Base-by-base conservation (phyloP, 2,113 vertebrate genomes). In the Eulemur rufifrons region DNA sequence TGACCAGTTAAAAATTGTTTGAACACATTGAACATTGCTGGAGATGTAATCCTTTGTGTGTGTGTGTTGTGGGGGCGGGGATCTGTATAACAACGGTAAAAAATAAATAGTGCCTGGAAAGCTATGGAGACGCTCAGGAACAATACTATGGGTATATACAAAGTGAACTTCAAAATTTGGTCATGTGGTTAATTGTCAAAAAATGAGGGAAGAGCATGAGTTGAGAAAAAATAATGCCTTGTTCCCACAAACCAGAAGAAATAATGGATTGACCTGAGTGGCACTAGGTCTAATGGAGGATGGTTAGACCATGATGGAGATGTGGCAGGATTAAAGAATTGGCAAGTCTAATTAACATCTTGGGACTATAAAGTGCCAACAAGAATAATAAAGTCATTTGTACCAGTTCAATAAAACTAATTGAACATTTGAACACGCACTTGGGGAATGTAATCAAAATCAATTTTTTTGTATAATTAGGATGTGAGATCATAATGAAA, bases 351-450 rank as follows among this genome's bases (percentile, higher is more conserved):
- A 61, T 81, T 63, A 86, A 82, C 32, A 82, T 76, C 39, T 45
- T 56, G 85, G 54, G 66, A 45, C 66, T 64, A 23, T 37, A 29
- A 85, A 52, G 15, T 56, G 11, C 73, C 52, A 89, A 5, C 25
- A 76, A 47, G 42, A 37, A 56, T 56, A 56, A 56, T 56, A 66
- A 64, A 90, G 54, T 77, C 29, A 69, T 82, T 96, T 71, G 42
- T 39, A 83, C 89, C 77, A 71, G 27, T 73, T 95, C 76, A 95
- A 76, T 87, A 73, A 91, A 87, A 61, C 59, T 61, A 86, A 14
- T n/a, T 92, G 86, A 78, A 15, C 87, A 78, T 83, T 84, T 95
- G 91, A 83, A 83, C 76, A 87, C n/a, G 81, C 34, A 69, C 37
- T 74, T 4, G 64, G n/a, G 83, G 42, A 84, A 66, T 84, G 34